phyloP scores from a whole-genome alignment of 2,888 invertebrate species.

The Drosophila formosana region DNA sequence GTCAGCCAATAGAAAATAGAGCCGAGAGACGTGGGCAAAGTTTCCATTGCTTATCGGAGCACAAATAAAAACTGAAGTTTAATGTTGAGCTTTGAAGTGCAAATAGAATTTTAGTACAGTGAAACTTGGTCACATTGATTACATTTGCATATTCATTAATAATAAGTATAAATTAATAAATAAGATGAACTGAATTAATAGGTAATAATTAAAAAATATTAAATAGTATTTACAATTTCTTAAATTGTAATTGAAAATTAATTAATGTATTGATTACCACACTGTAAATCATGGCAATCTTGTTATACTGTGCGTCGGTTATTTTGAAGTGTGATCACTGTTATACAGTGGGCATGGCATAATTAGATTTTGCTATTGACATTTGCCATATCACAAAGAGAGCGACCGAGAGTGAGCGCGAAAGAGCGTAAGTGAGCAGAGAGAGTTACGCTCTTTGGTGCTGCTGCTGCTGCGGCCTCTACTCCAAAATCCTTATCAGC shows the following conservation, averaged over 20 bases:
- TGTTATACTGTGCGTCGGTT: neutral
- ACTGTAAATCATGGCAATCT: too few relatives aligned
- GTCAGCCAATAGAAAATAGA: slow-evolving; percentile 6
- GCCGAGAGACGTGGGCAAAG: neutral
- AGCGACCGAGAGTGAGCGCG: neutral
- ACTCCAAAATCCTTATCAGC: slow-evolving; percentile 7
- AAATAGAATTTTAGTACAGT: neutral
- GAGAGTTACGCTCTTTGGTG: slow-evolving; percentile 8
- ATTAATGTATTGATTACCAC: too few relatives aligned
- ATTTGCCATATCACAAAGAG: neutral
- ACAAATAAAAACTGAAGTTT: slow-evolving; percentile 1
- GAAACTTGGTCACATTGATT: neutral
- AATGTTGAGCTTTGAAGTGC: slow-evolving; percentile 8
- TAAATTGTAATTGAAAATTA: too few relatives aligned
- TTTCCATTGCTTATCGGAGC: slow-evolving; percentile 16
- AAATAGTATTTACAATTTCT: too few relatives aligned
- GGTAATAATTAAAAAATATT: too few relatives aligned
- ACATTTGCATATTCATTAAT: neutral
- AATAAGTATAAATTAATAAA: too few relatives aligned
- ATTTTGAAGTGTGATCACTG: neutral
- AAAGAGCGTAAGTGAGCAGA: slow-evolving; percentile 1
- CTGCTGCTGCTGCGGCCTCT: neutral
- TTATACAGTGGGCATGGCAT: slow-evolving; percentile 6
- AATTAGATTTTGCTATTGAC: slow-evolving; percentile 9
- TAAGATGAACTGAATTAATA: too few relatives aligned